A percentile compares a stretch with the other conserved stretches of the same genome.
phyloP scores from a whole-genome alignment of 92 coral and sea anemone species.

The Micromussa lordhowensis region DNA sequence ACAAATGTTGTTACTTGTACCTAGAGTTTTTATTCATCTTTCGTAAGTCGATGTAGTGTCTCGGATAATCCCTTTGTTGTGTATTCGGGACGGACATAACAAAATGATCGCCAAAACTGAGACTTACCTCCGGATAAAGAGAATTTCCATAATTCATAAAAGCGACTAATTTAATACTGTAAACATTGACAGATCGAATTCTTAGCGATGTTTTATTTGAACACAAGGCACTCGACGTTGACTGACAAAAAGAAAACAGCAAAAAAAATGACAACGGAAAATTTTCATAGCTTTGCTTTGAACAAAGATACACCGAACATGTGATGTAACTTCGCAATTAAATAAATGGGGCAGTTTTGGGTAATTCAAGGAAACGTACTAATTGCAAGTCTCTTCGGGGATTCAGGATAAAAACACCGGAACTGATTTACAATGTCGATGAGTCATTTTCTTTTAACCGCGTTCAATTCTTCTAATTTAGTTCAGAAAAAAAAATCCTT shows the following conservation, averaged over 20 bases:
- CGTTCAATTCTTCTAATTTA: constrained; percentile 1
- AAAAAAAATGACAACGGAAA: constrained; percentile 22
- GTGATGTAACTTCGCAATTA: not conserved
- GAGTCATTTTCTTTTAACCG: constrained; percentile 32
- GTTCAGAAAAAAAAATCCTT: not conserved
- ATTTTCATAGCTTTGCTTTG: not conserved
- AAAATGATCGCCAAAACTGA: constrained; percentile 22
- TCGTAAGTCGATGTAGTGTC: not conserved
- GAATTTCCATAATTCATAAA: constrained; percentile 63
- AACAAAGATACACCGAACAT: not conserved
- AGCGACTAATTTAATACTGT: constrained; percentile 29
- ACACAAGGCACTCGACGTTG: constrained; percentile 23
- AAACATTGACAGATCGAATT: constrained; percentile 53
- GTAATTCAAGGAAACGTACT: constrained; percentile 7
- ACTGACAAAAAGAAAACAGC: constrained; percentile 11
- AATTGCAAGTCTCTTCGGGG: constrained; percentile 23
- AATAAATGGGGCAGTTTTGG: constrained; percentile 15
- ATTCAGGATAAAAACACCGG: constrained; percentile 45
- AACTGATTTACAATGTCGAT: constrained; percentile 27
- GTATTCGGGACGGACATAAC: constrained; percentile 8
- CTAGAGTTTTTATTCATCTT: constrained; percentile 3
- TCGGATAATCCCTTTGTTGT: constrained; percentile 20
- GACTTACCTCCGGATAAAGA: constrained; percentile 23
- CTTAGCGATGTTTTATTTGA: constrained; percentile 47
- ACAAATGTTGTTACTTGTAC: not conserved